Evolutionary conservation across 2,797 vertebrate genomes (phyloP).

Genomic region (Scarus forsteni): DNA sequence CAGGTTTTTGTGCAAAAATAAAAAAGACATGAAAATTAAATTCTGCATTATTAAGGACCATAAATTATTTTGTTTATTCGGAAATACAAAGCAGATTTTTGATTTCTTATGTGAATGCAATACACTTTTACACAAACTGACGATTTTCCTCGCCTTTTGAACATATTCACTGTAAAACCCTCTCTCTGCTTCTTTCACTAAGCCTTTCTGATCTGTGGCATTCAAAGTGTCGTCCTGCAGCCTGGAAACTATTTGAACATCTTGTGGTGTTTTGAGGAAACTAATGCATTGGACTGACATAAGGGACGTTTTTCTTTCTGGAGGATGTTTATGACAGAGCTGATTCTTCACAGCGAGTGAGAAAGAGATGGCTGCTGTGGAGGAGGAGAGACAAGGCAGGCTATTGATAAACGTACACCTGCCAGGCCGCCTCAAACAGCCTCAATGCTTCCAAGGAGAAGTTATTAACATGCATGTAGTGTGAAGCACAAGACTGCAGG

Average conservation of each 20-base stretch:
- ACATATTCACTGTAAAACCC: constrained; percentile 46
- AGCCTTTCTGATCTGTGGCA: constrained; percentile 66
- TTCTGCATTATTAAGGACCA: no score
- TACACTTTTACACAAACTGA: constrained; percentile 9
- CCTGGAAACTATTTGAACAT: constrained; percentile 63
- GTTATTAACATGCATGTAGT: constrained; percentile 75
- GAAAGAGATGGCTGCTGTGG: constrained; percentile 67
- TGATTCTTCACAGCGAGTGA: constrained; percentile 69
- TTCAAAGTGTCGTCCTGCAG: constrained; percentile 74
- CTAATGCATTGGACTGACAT: constrained; percentile 76
- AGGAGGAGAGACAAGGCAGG: constrained; percentile 79
- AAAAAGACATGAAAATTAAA: no score
- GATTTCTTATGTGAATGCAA: no score
- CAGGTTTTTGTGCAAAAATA: no score
- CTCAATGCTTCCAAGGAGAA: constrained; percentile 55
- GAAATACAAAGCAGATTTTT: no score
- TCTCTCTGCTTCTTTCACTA: constrained; percentile 48
- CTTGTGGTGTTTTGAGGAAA: constrained; percentile 67
- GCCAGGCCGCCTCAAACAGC: constrained; percentile 69
- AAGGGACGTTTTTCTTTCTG: constrained; percentile 76
- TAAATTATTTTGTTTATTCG: no score
- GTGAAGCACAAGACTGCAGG: constrained; percentile 49
- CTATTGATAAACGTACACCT: constrained; percentile 86
- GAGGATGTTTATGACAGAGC: constrained; percentile 75
- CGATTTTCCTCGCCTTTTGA: constrained; percentile 28